Base-by-base conservation (phyloP, 1,140 invertebrate genomes). In the Rhysida immarginata region DNA sequence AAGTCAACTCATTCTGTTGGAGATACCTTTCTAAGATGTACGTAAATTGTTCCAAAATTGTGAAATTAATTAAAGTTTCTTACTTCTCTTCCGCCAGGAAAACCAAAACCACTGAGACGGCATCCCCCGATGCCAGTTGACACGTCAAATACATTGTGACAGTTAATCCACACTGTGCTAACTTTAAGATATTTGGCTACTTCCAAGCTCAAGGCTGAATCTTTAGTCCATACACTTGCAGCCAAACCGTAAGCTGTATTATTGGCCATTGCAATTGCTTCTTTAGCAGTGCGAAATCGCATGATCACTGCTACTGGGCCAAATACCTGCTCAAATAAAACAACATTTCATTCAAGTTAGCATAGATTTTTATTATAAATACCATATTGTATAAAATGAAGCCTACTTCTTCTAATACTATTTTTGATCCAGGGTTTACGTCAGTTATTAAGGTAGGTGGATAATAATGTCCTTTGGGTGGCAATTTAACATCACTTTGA, bases 141-240 rank as follows among this genome's bases (percentile, higher is more conserved):
- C 25, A 75, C 70, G 65, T 73, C 73, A 65, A 76, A 70, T 45
- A 74, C 46, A 53, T 77, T 76, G 64, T 77, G 72, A 54, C 65
- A 65, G 65, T 81, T 81, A 25, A 80, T 67, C 77, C 78, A 81
- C 26, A 80, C 69, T 53, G 72, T 73, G 11, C 72, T 69, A n/a
- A 73, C 73, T 61, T 74, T 71, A 26, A 80, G 64, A 61, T 69
- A 68, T 50, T 68, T 60, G 18, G 75, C 72, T 8, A 77, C 71
- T 65, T 81, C 78, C 60, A 79, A 65, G 1, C 71, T 72, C 26
- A 79, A 59, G 42, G 71, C 69, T n/a, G 75, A 63, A 63, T 76
- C 77, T 67, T 80, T 76, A 8, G 74, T 73, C 75, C 77, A 80
- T 2, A 81, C 65, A 59, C 75, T 76, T 3, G 70, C 71, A 23